Evolutionary conservation across 2,797 vertebrate species (phyloP), one percentile per base, ranked within the genome.

Genomic region (Pampus argenteus): DNA sequence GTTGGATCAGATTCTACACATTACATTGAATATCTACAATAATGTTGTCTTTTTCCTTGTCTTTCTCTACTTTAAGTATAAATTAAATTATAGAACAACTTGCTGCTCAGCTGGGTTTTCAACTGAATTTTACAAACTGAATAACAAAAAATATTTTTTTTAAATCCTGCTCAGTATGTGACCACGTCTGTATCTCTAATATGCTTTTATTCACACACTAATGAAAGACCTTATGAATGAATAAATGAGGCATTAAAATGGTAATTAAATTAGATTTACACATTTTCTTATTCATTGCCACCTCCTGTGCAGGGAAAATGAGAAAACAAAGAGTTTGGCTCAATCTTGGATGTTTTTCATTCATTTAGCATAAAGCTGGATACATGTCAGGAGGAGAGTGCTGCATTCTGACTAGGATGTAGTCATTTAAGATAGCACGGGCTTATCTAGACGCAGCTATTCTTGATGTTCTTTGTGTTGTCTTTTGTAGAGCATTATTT

Each of bases 241-340:
- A 64, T 61, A 61, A 74, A 71, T 69, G 18, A 68, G 28, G 23
- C 34, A 82, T 73, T 80, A 66, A 74, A 62, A 78, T 77, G 56
- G 29, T 75, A 72, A 78, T 80, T 73, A 56, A 59, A 69, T 42
- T n/a, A 10, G 28, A 80, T 82, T 75, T 66, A 50, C 73, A 76
- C 70, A 63, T 59, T 66, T 77, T 56, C 60, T 66, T 55, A 54
- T 56, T 82, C 60, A 73, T 56, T 18, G 5, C 18, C 42, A 31
- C 55, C 38, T 61, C 49, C 23, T 57, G 15, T 45, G 23, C 57
- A 29, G 11, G 6, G 23, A 60, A 5, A 59, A 20, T 9, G 55
- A 71, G 64, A 62, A 47, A 72, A 69, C 17, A 38, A 28, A 31
- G 18, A 40, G 28, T 40, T 29, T 42, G 49, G 25, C 25, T 66